Base-by-base conservation (phyloP, 2,113 vertebrate genomes). In the Falcunculus frontatus region DNA sequence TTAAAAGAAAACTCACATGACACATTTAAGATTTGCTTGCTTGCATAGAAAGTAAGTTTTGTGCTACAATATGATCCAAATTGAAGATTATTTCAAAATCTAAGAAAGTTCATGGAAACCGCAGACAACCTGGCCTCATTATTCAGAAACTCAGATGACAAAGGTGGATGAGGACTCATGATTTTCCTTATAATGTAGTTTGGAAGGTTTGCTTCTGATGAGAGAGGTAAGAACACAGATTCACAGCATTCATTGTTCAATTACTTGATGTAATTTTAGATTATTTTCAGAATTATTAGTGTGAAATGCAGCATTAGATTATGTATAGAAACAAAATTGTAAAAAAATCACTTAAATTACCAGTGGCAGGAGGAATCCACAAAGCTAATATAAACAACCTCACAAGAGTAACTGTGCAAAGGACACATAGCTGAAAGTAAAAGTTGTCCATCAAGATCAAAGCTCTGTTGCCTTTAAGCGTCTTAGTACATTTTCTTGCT, bases 221-320 rank as follows among this genome's bases (percentile, higher is more conserved):
- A 92, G 30, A 81, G 46, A 88, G 55, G 29, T 29, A 77, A 88
- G 53, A 80, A 52, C 41, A 62, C 13, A 78, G 32, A 92, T 86
- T 78, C 42, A 70, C 4, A 63, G 37, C 29, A 89, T 81, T 72
- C 39, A 80, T 87, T 78, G 30, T 42, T 86, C 59, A 84, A 84
- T 96, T 92, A 25, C 88, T 92, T 88, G 50, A 67, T 68, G 87
- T 6, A 29, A 94, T 74, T 90, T 88, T 64, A 78, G 42, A 90
- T 96, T 90, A 90, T 47, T 89, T 95, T 84, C 83, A 95, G 83
- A 77, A 89, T 84, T 87, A 91, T 75, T 92, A 92, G 68, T 70
- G 42, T 70, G 68, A 93, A 95, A 92, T 30, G 2, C 29, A 87
- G 65, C 16, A 74, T 90, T 82, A 90, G 63, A 57, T 93, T 93